phyloP scores from a whole-genome alignment of 2,113 vertebrate genomes.

The Gobiocypris rarus region DNA sequence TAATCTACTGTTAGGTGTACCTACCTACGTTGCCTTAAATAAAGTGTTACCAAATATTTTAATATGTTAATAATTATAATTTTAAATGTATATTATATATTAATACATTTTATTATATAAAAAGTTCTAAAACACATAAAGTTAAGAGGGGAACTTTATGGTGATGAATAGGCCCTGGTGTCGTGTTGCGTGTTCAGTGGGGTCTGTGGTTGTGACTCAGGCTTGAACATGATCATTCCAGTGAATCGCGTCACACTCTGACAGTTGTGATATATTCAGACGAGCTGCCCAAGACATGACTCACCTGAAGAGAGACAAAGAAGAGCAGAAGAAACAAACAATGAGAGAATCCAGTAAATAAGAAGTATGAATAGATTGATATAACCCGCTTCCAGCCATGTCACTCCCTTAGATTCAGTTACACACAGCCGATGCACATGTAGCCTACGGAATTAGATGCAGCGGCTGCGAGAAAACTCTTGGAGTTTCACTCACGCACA shows the following conservation, averaged over 20 bases:
- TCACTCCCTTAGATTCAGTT: constrained; percentile 56
- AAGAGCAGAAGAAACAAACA: constrained; percentile 1
- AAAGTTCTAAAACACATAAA: too few species aligned
- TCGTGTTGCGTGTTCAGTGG: constrained; percentile 6
- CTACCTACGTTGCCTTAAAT: too few species aligned
- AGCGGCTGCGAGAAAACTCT: neutral
- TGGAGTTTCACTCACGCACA: too few species aligned
- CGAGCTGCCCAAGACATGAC: constrained; percentile 56
- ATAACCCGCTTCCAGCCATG: constrained; percentile 30
- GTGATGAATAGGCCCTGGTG: constrained; percentile 1
- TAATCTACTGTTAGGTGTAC: too few species aligned
- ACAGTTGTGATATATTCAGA: constrained; percentile 57
- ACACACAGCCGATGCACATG: constrained; percentile 51
- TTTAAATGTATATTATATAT: too few species aligned
- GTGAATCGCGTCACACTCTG: constrained; percentile 52
- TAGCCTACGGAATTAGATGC: constrained; percentile 8
- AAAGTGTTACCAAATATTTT: too few species aligned
- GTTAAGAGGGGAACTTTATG: neutral
- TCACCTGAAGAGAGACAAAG: constrained; percentile 55
- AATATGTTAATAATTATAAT: too few species aligned
- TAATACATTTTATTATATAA: too few species aligned
- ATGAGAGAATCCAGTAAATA: neutral
- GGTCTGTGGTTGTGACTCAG: constrained; percentile 55
- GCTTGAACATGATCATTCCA: constrained; percentile 52
- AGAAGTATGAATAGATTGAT: constrained; percentile 37